These are phyloP conservation scores for Acanthosepion pharaonis DNA, from an alignment of 2,888 invertebrate genomes.

Conservation along the genomic window DNA sequence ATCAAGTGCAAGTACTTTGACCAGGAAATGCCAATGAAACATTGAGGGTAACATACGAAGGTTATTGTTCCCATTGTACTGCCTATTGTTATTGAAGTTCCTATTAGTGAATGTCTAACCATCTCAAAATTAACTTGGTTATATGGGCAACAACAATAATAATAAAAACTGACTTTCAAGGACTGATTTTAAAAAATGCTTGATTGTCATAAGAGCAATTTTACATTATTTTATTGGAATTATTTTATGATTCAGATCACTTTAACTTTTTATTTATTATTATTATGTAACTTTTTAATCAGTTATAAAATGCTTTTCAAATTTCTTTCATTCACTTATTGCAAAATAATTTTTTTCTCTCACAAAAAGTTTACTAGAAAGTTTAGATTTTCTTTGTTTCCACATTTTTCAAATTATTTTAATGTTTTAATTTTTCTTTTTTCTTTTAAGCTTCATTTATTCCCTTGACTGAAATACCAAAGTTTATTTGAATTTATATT, in stretches of 20 bases:
- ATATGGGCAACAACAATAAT: neutral
- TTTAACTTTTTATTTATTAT: neutral
- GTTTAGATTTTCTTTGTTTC: too few relatives aligned
- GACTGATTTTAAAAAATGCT: neutral
- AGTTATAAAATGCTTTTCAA: too few relatives aligned
- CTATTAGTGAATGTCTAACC: neutral
- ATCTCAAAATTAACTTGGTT: neutral
- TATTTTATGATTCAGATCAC: neutral
- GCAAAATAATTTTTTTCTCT: too few relatives aligned
- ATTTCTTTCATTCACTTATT: too few relatives aligned
- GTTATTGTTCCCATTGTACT: neutral
- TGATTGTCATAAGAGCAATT: neutral
- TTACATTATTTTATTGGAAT: neutral
- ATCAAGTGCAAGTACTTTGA: slow-evolving; percentile 33
- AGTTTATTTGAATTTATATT: too few relatives aligned
- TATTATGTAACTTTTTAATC: neutral
- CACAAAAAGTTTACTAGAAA: too few relatives aligned
- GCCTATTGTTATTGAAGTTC: neutral
- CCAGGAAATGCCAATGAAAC: neutral
- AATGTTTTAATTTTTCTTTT: too few relatives aligned
- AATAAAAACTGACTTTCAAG: neutral
- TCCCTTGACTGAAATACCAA: too few relatives aligned
- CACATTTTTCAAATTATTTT: too few relatives aligned
- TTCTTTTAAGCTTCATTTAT: too few relatives aligned
- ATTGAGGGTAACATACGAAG: neutral